Base-by-base conservation (phyloP, 2,888 invertebrate species). In the Pediacus dermestoides region DNA sequence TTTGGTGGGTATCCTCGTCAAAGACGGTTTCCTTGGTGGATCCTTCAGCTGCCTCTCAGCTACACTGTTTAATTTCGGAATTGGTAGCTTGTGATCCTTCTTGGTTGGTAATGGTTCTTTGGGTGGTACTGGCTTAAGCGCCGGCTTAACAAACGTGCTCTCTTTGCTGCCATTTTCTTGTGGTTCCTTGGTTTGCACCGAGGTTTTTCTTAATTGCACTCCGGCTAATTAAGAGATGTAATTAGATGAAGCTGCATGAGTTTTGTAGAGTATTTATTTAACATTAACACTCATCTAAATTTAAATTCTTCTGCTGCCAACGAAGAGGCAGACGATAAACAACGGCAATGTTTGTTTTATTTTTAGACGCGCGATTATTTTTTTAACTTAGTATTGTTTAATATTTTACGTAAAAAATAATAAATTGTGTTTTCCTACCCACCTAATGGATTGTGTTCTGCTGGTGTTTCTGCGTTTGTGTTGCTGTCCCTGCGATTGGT, bases 81-180 rank as follows among this genome's bases (percentile, higher is more conserved):
- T 45, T 30, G 55, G 50, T 4, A 61, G 41, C 37, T 57, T 59
- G 37, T 57, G 41, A 30, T 60, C 60, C n/a, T 28, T 28, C 14
- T 28, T 28, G 12, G 3, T 6, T 7, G 28, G 11, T 18, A n/a
- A n/a, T 3, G 12, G 56, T 35, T 68, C 64, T 34, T 64, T 60
- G 10, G 62, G 62, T 6, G 65, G 66, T 2, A 68, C 66, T 11
- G 64, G 64, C 43, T 66, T 67, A 9, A 68, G 54, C 34, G 60
- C 61, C 2, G 68, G 68, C 36, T 60, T 63, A 22, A 61, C 58
- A 48, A 68, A 67, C 9, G 64, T 61, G 34, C 57, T 58, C 34
- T 65, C 63, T 46, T 67, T 65, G 31, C 53, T 53, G 2, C 67
- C 69, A 49, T 68, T 67, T 45, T 67, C 64, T 39, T 61, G 63